Base-by-base conservation (phyloP, 2,888 invertebrate species). In the Blastobasis adustella region DNA sequence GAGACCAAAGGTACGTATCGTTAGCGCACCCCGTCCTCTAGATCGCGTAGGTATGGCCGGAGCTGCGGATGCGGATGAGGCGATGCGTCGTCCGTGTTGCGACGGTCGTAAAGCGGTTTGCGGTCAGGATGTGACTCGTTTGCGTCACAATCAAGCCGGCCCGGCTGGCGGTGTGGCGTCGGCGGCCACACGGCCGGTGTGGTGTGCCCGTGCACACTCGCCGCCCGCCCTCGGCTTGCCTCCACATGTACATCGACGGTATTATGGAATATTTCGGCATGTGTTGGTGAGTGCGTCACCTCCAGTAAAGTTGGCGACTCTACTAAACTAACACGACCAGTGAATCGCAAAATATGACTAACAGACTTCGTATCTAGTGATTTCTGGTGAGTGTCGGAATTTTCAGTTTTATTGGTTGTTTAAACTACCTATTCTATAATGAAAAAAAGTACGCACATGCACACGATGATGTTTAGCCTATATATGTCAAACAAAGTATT, bases 1-100 rank as follows among this genome's bases (percentile, higher is more conserved):
- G 91, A 81, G 92, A 92, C 86, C 90, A 91, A 90, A 93, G 93
- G 93, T 93, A 92, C 67, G 84, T 82, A 78, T 57, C 37, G 23
- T 23, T 40, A 8, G 41, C 9, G 46, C 53, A 43, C 53, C 44
- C 52, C 47, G 45, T 56, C 46, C 49, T 49, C 42, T 50, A 40
- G 6, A 40, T 40, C 9, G 42, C 10, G 42, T 42, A 42, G 41
- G 41, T 50, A 40, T 10, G n/a, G 44, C 44, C 23, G 36, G 23
- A 10, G 6, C 45, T 23, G 37, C 9, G 36, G 6, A 37, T 36
- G 36, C 45, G 36, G 45, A 23, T 23, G 52, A 46, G 51, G 51
- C 55, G 56, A 57, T 43, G 45, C 40, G 9, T 40, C 40, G 9
- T 40, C 7, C 40, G 7, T 58, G 55, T 23, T 61, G 54, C 60